Evolutionary conservation across 2,113 vertebrate species (phyloP).

Genomic region (Phrynosoma platyrhinos): DNA sequence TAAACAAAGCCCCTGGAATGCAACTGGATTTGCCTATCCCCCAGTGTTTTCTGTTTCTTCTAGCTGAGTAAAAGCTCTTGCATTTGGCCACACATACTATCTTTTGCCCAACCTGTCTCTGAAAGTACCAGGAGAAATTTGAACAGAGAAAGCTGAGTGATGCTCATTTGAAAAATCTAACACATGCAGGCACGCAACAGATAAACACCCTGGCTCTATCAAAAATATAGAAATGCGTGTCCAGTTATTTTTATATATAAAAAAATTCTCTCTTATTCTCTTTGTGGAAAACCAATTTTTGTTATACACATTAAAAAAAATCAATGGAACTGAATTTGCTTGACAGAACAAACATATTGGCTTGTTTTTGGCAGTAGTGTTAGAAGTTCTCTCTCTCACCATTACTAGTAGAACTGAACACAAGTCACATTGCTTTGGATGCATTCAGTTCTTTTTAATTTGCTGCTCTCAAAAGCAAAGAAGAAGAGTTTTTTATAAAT

Average conservation of each 20-base stretch:
- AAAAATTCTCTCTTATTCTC: no score
- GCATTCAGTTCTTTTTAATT: no score
- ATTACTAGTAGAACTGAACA: not conserved
- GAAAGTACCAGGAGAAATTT: not conserved
- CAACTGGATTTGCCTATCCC: conserved; percentile 5
- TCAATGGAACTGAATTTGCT: not conserved
- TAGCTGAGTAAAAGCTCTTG: not conserved
- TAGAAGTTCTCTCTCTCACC: not conserved
- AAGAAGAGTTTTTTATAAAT: no score
- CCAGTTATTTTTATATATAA: not conserved
- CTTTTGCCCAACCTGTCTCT: not conserved
- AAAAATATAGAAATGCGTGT: not conserved
- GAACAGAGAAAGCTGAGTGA: not conserved
- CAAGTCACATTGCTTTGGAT: not conserved
- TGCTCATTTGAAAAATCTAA: conserved; percentile 8
- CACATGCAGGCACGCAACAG: not conserved
- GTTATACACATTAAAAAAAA: not conserved
- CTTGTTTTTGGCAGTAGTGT: not conserved
- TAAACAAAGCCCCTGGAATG: conserved; percentile 45
- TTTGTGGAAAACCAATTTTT: conserved; percentile 1
- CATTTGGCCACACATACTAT: not conserved
- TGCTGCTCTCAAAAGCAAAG: no score
- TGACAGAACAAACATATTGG: not conserved
- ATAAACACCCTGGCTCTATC: not conserved
- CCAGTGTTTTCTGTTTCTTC: not conserved